Percentiles rank a stretch among this genome's conserved stretches.
Evolutionary conservation across 2,888 invertebrate species (phyloP).

Genomic region (Embidobia sp.): DNA sequence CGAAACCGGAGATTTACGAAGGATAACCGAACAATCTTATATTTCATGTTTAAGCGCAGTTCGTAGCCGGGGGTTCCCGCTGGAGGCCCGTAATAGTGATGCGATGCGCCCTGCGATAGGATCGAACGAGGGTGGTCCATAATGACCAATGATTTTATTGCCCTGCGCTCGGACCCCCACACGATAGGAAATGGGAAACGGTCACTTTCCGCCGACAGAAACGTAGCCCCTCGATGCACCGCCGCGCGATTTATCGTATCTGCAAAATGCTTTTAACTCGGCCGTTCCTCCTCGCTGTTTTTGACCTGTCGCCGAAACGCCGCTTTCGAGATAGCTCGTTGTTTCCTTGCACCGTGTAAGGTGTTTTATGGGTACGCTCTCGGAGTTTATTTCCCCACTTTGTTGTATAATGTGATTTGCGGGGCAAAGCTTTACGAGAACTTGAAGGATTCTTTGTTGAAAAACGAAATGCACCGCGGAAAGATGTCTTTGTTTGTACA

Average conservation of each 20-base stretch:
- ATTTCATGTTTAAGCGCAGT: constrained; percentile 57
- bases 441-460: too few species aligned
- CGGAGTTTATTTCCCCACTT: constrained; percentile 33
- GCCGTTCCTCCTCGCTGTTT: constrained; percentile 40
- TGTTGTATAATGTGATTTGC: constrained; percentile 23
- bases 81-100: constrained; percentile 43
- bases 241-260: constrained; percentile 58
- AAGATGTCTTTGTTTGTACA: too few species aligned
- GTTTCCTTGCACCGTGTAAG: neutral
- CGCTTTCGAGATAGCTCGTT: constrained; percentile 8
- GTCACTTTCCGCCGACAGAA: constrained; percentile 65
- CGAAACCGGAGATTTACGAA: constrained; percentile 54
- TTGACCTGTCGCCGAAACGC: constrained; percentile 34
- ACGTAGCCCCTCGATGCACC: constrained; percentile 38
- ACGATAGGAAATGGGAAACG: constrained; percentile 67
- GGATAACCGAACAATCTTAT: constrained; percentile 59
- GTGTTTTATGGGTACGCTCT: constrained; percentile 18
- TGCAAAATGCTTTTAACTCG: constrained; percentile 49
- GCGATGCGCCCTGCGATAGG: constrained; percentile 42
- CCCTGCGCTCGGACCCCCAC: constrained; percentile 58
- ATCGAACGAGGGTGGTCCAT: constrained; percentile 61
- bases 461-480: too few species aligned
- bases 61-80: constrained; percentile 25
- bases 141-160: constrained; percentile 70
- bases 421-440: neutral